Conservation (phyloP, 2,113 vertebrate species). For the Vidua chalybeata region DNA sequence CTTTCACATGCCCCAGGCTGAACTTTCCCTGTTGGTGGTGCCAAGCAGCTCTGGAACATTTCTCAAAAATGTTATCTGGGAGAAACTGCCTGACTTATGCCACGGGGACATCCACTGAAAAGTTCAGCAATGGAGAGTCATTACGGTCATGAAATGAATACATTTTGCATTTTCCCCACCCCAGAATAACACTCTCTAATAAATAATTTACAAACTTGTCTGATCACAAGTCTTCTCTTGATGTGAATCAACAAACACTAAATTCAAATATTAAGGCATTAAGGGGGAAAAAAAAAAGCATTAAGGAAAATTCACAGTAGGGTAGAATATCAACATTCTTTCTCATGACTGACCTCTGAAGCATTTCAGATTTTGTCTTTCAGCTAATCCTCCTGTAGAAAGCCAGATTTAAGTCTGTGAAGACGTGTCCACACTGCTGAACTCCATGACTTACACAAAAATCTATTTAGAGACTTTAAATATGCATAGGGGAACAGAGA, state of each 20-base stretch:
- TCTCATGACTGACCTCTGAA: background rate
- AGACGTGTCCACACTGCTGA: background rate
- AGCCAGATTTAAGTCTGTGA: background rate
- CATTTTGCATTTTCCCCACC: background rate
- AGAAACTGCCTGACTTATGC: background rate
- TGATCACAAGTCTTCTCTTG: background rate
- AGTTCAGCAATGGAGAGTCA: background rate
- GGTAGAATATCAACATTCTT: background rate
- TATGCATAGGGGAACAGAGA: background rate
- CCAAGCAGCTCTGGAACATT: background rate
- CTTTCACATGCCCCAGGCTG: conserved; percentile 28
- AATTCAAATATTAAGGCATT: background rate
- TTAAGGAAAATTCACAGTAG: background rate
- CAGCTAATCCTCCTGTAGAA: background rate
- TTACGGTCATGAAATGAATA: background rate
- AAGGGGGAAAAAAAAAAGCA: rapidly evolving
- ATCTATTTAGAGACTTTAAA: background rate
- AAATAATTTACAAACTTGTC: background rate
- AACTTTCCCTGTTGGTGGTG: background rate
- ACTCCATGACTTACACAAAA: background rate
- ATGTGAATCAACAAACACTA: background rate
- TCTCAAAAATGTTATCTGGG: background rate
- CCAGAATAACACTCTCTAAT: background rate
- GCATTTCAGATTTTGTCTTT: background rate
- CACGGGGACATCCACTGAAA: background rate